Conservation (phyloP, 92 coral and sea anemone species). For the Porites evermanni region DNA sequence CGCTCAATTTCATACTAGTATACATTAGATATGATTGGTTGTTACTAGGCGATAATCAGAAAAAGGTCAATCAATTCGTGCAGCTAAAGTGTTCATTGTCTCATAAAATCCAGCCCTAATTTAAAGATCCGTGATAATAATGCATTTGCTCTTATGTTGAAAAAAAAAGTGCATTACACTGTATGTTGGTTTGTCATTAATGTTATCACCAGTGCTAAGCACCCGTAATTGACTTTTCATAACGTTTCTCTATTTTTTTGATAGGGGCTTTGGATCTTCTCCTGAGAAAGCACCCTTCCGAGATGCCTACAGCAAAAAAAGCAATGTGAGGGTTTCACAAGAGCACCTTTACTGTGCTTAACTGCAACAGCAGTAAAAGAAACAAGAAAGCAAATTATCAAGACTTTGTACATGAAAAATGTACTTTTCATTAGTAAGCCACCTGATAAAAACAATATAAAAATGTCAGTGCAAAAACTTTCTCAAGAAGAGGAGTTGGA, state of each 20-base stretch:
- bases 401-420: too few relatives aligned
- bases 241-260: neutral
- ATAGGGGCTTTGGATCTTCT: slow-evolving; percentile 25
- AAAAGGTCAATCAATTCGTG: too few relatives aligned
- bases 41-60: too few relatives aligned
- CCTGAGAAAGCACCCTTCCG: slow-evolving; percentile 25
- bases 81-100: too few relatives aligned
- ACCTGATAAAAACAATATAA: slow-evolving; percentile 36
- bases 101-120: too few relatives aligned
- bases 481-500: slow-evolving; percentile 41
- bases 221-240: too few relatives aligned
- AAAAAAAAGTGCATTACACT: slow-evolving; percentile 18
- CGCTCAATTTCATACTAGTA: too few relatives aligned
- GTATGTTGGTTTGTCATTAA: neutral
- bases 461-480: slow-evolving; percentile 33
- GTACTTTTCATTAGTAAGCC: too few relatives aligned
- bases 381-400: slow-evolving; percentile 31
- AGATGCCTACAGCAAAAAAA: neutral
- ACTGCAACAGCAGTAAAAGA: slow-evolving; percentile 65
- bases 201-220: too few relatives aligned
- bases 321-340: slow-evolving; percentile 53
- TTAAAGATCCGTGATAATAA: neutral
- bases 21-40: too few relatives aligned
- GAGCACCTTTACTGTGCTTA: slow-evolving; percentile 57
- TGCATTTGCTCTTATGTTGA: slow-evolving; percentile 22